Evolutionary conservation across 92 coral and sea anemone genomes (phyloP), one percentile per base, ranked within the genome.

Genomic region (Siderastrea radians): DNA sequence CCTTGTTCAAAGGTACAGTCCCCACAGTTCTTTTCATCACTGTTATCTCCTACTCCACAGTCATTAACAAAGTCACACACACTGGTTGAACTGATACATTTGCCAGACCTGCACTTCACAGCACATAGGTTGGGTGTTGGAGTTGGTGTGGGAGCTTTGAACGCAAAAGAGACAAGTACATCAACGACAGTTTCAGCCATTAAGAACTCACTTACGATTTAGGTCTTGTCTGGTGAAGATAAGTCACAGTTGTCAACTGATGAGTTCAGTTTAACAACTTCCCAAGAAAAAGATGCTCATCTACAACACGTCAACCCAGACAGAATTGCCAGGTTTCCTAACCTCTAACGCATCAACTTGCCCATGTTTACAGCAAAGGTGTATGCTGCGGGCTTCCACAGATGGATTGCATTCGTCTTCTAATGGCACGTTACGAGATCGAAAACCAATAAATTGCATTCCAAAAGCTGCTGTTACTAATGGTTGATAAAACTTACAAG

Each of bases 111-210:
- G 84, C 99, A 97, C 84, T 70, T 92, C 8, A 97, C 93, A 12
- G 99, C 99, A 19, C 98, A 95, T 10, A 98, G 98, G 84, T 94
- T 95, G 10, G 98, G 97, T 9, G 98, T 85, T 16, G 98, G 92
- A 8, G 91, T 75, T 43, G 99, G 99, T 8, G 96, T 95, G 0
- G 99, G 97, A 11, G 98, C 95, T 95, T 65, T 1, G 13, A 80
- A 76, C 11, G 14, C 13, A 19, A n/a, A 19, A 26, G 45, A 49
- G 59, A 80, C 48, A 47, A 44, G 12, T 16, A 9, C 13, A 53
- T 49, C 43, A 26, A 26, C 38, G 38, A 26, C 38, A 26, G 38
- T 26, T 26, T 26, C 38, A 26, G 38, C 38, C 38, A 26, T 26
- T 26, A 26, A 26, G 38, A 26, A 26, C 38, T 26, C 38, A 26